These are phyloP conservation scores for Zaprionus bogoriensis DNA, from an alignment of 2,888 invertebrate genomes.

Conservation along the genomic window DNA sequence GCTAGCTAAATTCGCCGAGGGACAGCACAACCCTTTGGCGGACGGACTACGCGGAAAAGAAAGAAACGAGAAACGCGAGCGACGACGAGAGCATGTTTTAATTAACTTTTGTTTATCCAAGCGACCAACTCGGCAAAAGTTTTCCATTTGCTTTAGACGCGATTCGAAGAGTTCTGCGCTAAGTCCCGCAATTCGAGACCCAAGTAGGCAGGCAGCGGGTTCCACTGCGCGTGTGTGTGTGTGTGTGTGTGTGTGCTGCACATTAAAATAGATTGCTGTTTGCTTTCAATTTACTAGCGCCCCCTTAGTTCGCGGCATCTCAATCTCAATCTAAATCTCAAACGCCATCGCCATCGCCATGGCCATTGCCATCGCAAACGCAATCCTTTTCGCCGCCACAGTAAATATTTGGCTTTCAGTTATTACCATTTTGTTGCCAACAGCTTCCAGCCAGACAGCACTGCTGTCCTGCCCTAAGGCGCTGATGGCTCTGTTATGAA, in stretches of 20 bases:
- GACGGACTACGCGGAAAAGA: no score
- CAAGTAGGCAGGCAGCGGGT: conserved; percentile 31
- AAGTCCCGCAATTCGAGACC: no score
- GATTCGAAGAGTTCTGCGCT: conserved; percentile 26
- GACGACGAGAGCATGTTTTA: conserved; percentile 61
- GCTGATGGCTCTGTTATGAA: conserved; percentile 36
- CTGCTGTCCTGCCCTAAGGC: background rate
- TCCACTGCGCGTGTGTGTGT: conserved; percentile 19
- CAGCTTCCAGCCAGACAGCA: background rate
- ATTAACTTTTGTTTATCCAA: conserved; percentile 70
- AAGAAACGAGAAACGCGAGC: conserved; percentile 5
- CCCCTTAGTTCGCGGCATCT: no score
- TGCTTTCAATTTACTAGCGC: conserved; percentile 67
- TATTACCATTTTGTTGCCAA: conserved; percentile 33
- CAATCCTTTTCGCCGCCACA: conserved; percentile 31
- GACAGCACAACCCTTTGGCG: background rate
- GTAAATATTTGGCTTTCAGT: conserved; percentile 66
- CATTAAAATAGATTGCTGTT: conserved; percentile 73
- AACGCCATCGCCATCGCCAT: conserved; percentile 14
- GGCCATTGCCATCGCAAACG: conserved; percentile 5
- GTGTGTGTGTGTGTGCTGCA: no score
- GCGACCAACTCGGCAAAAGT: conserved; percentile 38
- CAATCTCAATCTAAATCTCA: conserved; percentile 35
- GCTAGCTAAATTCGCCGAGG: conserved; percentile 10
- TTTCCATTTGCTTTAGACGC: conserved; percentile 42